A percentile compares a stretch with the other conserved stretches of the same genome.
Evolutionary conservation across 2,113 vertebrate species (phyloP).

Genomic region (Sturnira hondurensis): DNA sequence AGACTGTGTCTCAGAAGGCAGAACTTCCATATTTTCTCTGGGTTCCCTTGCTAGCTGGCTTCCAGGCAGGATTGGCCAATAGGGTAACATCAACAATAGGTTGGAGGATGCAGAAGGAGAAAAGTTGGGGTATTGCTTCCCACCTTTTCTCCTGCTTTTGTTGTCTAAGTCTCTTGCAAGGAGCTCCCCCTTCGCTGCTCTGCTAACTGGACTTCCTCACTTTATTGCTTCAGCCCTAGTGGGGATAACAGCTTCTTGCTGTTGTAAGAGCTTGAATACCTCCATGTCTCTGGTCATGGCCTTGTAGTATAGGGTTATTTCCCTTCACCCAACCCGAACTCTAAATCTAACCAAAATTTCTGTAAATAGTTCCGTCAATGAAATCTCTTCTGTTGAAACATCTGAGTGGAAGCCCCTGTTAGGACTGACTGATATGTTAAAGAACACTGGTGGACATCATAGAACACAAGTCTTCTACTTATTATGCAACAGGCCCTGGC

Average conservation of each 20-base stretch:
- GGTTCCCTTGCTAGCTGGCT: neutral
- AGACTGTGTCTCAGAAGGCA: neutral
- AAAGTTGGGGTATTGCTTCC: neutral
- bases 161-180: neutral
- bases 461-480: neutral
- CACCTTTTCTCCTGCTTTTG: neutral
- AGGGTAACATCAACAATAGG: neutral
- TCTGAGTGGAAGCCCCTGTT: neutral
- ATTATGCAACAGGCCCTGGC: neutral
- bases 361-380: neutral
- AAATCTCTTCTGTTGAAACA: neutral
- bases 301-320: neutral
- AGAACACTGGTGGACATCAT: neutral
- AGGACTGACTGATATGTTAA: neutral
- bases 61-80: neutral
- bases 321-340: neutral
- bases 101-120: neutral
- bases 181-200: neutral
- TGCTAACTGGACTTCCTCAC: neutral
- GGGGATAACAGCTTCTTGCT: neutral
- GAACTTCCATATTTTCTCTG: neutral
- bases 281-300: neutral
- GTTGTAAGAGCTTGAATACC: neutral
- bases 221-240: neutral
- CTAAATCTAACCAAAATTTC: neutral